A percentile compares a stretch with the other conserved stretches of the same genome.
These are phyloP conservation scores for Lasiommata megera DNA, from an alignment of 2,888 invertebrate species.

Conservation along the genomic window DNA sequence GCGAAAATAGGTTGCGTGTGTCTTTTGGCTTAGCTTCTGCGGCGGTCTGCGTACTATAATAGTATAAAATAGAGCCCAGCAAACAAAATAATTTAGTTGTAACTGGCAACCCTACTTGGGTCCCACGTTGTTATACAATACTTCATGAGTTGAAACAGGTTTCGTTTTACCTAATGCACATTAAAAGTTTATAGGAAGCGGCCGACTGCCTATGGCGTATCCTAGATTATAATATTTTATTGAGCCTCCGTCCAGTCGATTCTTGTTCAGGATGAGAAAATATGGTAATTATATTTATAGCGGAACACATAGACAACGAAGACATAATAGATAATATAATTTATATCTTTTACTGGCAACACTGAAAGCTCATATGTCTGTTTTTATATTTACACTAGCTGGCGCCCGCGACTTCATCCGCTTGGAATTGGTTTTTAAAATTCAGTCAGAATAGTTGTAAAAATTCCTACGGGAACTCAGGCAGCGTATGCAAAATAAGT, in stretches of 20 bases:
- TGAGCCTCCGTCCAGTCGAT: constrained; percentile 9
- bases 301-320: not conserved
- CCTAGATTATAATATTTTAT: constrained; percentile 27
- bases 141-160: constrained; percentile 42
- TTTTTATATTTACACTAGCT: too few species aligned
- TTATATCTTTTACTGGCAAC: not conserved
- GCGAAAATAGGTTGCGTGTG: too few species aligned
- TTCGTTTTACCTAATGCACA: constrained; percentile 43
- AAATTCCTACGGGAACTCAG: too few species aligned
- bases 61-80: too few species aligned
- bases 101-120: constrained; percentile 14
- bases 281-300: constrained; percentile 17
- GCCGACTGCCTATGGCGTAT: constrained; percentile 25
- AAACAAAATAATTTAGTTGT: too few species aligned
- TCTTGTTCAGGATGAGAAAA: not conserved
- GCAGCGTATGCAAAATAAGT: too few species aligned
- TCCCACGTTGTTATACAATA: constrained; percentile 45
- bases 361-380: not conserved
- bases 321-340: not conserved
- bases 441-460: too few species aligned
- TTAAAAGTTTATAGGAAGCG: constrained; percentile 39
- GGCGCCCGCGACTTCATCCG: too few species aligned
- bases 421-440: too few species aligned
- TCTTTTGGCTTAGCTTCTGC: too few species aligned
- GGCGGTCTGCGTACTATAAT: too few species aligned